A percentile compares a stretch with the other conserved stretches of the same genome.
These are phyloP conservation scores for Pseudoatta argentina DNA, from an alignment of 1,140 invertebrate genomes.

Conservation along the genomic window DNA sequence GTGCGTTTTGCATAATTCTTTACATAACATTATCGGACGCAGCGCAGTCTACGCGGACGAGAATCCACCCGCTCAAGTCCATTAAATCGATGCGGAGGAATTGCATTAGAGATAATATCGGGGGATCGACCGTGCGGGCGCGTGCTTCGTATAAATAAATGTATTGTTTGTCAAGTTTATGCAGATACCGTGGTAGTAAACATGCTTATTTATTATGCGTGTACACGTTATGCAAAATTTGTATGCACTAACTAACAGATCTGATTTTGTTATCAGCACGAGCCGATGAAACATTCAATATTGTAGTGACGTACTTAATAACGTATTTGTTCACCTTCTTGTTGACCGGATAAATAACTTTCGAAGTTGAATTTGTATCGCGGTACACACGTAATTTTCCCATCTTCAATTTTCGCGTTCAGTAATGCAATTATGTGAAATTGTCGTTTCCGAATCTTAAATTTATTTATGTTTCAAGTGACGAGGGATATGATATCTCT, in stretches of 20 bases:
- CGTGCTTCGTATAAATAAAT: neutral
- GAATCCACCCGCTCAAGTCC: neutral
- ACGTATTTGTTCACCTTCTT: neutral
- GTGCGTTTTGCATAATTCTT: conserved; percentile 44
- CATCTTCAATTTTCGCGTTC: neutral
- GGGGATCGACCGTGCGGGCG: neutral
- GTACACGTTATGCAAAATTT: neutral
- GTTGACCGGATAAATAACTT: neutral
- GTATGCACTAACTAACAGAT: neutral
- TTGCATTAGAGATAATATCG: neutral
- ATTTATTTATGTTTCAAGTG: neutral
- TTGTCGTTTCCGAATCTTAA: neutral
- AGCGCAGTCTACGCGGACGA: conserved; percentile 14
- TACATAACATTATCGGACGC: conserved; percentile 6
- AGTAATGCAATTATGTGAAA: neutral
- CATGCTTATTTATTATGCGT: neutral
- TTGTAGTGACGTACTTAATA: neutral
- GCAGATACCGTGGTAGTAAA: neutral
- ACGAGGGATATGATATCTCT: neutral
- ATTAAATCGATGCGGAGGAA: neutral
- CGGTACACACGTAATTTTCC: neutral
- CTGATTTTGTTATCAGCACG: neutral
- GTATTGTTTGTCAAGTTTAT: neutral
- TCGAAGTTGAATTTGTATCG: neutral
- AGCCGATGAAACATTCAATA: neutral